Base-by-base conservation (phyloP, 2,113 vertebrate species). In the Engystomops pustulosus region DNA sequence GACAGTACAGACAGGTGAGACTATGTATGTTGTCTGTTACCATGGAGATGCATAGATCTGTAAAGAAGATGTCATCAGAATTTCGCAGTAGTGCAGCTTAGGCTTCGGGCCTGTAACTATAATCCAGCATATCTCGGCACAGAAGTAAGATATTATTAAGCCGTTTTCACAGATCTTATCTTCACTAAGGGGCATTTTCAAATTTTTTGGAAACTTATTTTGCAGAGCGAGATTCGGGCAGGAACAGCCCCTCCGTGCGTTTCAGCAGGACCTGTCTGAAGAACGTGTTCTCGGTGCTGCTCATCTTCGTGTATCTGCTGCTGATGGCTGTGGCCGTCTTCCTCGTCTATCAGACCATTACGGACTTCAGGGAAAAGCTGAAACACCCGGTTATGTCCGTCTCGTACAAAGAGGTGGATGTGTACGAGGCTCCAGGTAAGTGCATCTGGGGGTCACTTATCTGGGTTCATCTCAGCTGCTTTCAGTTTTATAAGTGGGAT, bases 311-410 rank as follows among this genome's bases (percentile, higher is more conserved):
- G 91, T 99, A 99, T 91, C 90, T 99, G 89, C 85, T 96, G 88
- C 94, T 99, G 81, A 98, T 97, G 77, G 92, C 95, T 0, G 96
- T 97, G 68, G 98, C 98, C 0, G 93, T 91, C 34, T 99, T 99
- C 91, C 92, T 99, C 87, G 96, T 96, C 87, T 99, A 99, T 89
- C 98, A 98, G 91, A 99, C 97, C 83, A 97, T 98, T 90, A 94
- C 91, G 0, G 98, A 99, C 92, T 99, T 99, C 85, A 88, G 95
- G 68, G 94, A 96, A 83, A 98, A 99, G 83, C 92, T 98, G 79
- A 96, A 94, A 86, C 95, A 99, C 86, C 98, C 98, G 0, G 98
- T 98, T 76, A 98, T 98, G 98, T 99, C 98, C 0, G 98, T 99
- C 87, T 96, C 94, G 27, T 99, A 97, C 88, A 96, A 99, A 87